These are phyloP conservation scores for Siphlonurus alternatus DNA, from an alignment of 2,888 invertebrate species.

Conservation along the genomic window DNA sequence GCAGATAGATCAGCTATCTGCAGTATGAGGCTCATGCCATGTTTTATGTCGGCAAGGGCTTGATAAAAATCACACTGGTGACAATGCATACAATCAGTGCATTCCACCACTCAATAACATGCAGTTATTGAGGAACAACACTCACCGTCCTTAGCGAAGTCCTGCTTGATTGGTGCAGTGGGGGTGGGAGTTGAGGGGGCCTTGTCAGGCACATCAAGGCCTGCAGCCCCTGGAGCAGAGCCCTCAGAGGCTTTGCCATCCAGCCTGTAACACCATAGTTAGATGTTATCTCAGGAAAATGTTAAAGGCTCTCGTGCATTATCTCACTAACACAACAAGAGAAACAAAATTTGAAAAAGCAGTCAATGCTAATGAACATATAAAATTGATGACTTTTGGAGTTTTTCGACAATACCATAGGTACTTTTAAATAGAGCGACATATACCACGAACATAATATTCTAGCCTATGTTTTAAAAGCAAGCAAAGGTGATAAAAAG, in stretches of 20 bases:
- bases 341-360: background rate
- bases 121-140: background rate
- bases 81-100: background rate
- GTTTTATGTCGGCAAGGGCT: background rate
- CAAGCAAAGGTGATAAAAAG: no score
- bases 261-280: constrained; percentile 5
- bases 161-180: background rate
- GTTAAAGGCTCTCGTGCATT: no score
- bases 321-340: no score
- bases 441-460: no score
- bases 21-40: background rate
- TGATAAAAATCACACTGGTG: background rate
- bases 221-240: background rate
- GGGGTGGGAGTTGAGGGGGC: background rate
- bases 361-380: no score
- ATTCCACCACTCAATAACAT: background rate
- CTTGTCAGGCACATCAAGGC: background rate
- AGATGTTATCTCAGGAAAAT: no score
- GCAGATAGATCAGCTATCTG: background rate
- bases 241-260: constrained; percentile 6
- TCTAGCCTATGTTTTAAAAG: no score
- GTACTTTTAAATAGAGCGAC: no score
- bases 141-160: background rate
- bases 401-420: no score
- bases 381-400: no score